phyloP scores from a whole-genome alignment of 2,113 vertebrate species.

The Cairina moschata region DNA sequence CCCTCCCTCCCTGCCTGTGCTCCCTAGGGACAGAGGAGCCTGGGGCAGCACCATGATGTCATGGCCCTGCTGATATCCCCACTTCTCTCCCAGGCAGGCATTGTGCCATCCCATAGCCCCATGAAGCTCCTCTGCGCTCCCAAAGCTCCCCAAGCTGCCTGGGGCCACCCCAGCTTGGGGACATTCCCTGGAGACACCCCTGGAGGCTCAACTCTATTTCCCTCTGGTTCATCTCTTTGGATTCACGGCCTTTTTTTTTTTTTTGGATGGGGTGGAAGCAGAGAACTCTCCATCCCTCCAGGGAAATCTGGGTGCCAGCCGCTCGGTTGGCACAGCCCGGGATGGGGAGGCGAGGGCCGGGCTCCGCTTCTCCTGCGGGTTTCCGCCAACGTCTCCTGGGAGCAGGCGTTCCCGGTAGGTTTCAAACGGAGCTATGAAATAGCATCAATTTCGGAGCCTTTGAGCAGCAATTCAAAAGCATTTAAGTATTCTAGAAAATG shows the following conservation, averaged over 20 bases:
- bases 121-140: neutral
- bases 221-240: neutral
- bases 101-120: neutral
- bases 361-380: neutral
- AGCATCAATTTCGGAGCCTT: neutral
- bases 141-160: neutral
- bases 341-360: neutral
- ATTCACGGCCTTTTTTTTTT: neutral
- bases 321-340: neutral
- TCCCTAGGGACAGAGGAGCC: neutral
- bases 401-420: neutral
- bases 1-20: neutral
- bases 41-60: neutral
- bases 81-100: neutral
- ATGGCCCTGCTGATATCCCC: fast-evolving
- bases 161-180: neutral
- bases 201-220: neutral
- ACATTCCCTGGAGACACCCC: neutral
- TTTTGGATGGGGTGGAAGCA: neutral
- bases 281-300: no score
- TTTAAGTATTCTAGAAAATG: neutral
- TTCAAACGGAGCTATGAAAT: neutral
- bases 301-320: fast-evolving
- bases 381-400: neutral
- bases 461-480: constrained; percentile 31